Conservation (phyloP, 2,888 invertebrate genomes). For the Agrilus cyanescens region DNA sequence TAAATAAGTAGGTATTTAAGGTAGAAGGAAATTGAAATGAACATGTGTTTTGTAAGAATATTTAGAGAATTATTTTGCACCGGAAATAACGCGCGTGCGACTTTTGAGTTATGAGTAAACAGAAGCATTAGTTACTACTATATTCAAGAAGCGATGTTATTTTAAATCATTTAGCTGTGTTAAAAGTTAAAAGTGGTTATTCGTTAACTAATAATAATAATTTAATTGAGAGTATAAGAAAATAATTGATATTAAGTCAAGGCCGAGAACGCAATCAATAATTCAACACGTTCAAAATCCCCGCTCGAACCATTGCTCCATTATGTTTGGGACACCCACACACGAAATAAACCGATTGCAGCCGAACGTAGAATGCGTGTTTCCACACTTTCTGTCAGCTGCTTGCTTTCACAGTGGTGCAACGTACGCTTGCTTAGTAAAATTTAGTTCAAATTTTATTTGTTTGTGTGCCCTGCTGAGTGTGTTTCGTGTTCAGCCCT, state of each 20-base stretch:
- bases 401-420: conserved; percentile 58
- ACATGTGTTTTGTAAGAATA: no score
- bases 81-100: no score
- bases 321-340: conserved; percentile 24
- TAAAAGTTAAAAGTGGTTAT: no score
- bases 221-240: no score
- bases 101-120: no score
- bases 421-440: conserved; percentile 39
- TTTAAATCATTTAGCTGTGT: no score
- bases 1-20: no score
- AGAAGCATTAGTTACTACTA: no score
- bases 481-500: conserved; percentile 29
- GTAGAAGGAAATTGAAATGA: no score
- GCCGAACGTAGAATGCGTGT: conserved; percentile 28
- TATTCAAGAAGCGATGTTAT: no score
- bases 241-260: neutral
- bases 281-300: conserved; percentile 31
- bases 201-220: no score
- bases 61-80: no score
- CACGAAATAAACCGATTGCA: conserved; percentile 22
- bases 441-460: conserved; percentile 36
- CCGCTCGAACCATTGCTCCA: conserved; percentile 26
- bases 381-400: conserved; percentile 46
- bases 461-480: conserved; percentile 36
- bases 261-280: conserved; percentile 26